phyloP scores from a whole-genome alignment of 1,140 invertebrate species.

The Dreissena rostriformis region DNA sequence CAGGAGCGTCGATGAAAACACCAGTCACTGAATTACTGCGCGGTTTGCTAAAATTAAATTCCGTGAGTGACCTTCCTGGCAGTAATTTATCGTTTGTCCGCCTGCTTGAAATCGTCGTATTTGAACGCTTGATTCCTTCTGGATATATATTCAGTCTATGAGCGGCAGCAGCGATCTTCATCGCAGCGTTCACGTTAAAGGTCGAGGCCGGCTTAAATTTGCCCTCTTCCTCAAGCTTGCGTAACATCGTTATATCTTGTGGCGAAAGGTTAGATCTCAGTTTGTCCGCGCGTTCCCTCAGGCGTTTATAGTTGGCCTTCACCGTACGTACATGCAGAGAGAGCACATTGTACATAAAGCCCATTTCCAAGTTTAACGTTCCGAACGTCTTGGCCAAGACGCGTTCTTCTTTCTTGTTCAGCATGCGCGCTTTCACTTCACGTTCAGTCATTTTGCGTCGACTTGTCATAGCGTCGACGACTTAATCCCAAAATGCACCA shows the following conservation, averaged over 20 bases:
- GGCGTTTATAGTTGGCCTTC: slow-evolving; percentile 70
- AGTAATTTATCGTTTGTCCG: slow-evolving; percentile 33
- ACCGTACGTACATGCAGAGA: slow-evolving; percentile 73
- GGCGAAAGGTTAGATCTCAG: slow-evolving; percentile 72
- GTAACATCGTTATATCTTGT: slow-evolving; percentile 72
- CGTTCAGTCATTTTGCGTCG: slow-evolving; percentile 61
- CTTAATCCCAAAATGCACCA: too few species aligned
- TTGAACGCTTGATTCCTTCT: slow-evolving; percentile 28
- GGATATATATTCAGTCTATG: slow-evolving; percentile 66
- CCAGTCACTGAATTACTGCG: slow-evolving; percentile 74
- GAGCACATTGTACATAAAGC: slow-evolving; percentile 72
- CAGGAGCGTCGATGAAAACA: slow-evolving; percentile 70
- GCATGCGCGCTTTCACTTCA: slow-evolving; percentile 71
- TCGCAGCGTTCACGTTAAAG: slow-evolving; percentile 67
- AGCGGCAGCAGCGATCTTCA: slow-evolving; percentile 76
- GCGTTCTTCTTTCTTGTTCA: slow-evolving; percentile 76
- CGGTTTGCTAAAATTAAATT: slow-evolving; percentile 43
- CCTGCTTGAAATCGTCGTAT: not conserved
- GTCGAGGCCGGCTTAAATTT: slow-evolving; percentile 65
- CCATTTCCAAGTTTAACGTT: slow-evolving; percentile 70
- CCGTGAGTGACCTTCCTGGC: slow-evolving; percentile 39
- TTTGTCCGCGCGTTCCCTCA: slow-evolving; percentile 74
- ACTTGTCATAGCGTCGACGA: slow-evolving; percentile 34
- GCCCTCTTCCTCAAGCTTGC: slow-evolving; percentile 69
- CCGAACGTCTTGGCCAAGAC: slow-evolving; percentile 74